phyloP scores from a whole-genome alignment of 2,797 vertebrate genomes.

The Phrynocephalus vlangalii region DNA sequence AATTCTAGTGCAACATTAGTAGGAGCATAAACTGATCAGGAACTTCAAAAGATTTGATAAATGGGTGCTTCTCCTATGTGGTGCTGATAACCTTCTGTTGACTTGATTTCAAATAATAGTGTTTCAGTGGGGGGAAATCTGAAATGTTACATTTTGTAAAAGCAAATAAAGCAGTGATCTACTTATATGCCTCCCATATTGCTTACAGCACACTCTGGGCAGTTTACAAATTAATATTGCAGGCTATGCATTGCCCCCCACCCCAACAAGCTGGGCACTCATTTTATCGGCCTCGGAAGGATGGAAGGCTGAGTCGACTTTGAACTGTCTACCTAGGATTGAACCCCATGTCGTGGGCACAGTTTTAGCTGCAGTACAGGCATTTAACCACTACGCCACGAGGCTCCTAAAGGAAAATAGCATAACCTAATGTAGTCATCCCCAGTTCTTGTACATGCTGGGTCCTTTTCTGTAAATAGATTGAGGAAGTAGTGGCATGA shows the following conservation, averaged over 20 bases:
- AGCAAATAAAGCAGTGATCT: neutral
- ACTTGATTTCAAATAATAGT: constrained; percentile 2
- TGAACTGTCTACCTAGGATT: too few species aligned
- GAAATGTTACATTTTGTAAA: constrained; percentile 28
- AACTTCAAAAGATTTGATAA: constrained; percentile 33
- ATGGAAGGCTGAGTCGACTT: too few species aligned
- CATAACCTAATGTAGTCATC: too few species aligned
- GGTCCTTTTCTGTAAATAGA: neutral
- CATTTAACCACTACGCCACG: too few species aligned
- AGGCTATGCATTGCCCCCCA: too few species aligned
- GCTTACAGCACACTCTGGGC: too few species aligned
- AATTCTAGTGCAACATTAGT: constrained; percentile 24
- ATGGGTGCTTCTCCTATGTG: neutral
- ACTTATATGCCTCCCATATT: too few species aligned
- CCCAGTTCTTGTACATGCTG: neutral
- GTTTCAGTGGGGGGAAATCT: constrained; percentile 35
- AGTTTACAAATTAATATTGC: too few species aligned
- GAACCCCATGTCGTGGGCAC: too few species aligned
- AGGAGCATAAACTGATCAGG: constrained; percentile 27
- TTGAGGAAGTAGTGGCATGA: neutral
- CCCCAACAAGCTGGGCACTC: neutral
- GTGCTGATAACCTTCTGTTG: constrained; percentile 37
- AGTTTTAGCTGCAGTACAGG: too few species aligned
- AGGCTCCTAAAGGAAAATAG: neutral
- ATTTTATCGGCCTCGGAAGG: too few species aligned